phyloP scores from a whole-genome alignment of 2,888 invertebrate genomes.

The Prosapia bicincta region DNA sequence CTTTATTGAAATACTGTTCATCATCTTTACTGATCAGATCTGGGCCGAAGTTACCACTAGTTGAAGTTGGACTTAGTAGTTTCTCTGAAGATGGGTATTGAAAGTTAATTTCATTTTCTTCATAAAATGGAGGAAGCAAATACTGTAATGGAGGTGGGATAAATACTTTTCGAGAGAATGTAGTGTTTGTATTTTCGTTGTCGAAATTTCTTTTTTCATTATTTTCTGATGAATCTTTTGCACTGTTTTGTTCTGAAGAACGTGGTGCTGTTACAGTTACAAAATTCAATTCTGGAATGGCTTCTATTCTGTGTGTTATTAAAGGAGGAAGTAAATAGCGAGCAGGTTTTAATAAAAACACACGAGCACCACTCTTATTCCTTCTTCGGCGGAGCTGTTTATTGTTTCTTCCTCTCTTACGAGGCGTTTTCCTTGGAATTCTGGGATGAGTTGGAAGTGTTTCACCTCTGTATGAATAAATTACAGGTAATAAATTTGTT shows the following conservation, averaged over 20 bases:
- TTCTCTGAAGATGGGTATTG: not conserved
- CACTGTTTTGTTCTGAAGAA: too few species aligned
- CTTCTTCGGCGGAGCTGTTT: not conserved
- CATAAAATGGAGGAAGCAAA: constrained; percentile 15
- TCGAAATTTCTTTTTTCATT: not conserved
- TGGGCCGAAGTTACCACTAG: not conserved
- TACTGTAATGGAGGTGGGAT: constrained; percentile 17
- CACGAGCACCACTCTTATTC: not conserved
- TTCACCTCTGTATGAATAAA: not conserved
- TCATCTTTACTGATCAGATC: not conserved
- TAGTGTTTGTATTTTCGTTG: not conserved
- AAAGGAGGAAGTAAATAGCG: not conserved
- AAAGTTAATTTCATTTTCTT: constrained; percentile 9
- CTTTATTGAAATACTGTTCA: not conserved
- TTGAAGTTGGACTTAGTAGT: not conserved
- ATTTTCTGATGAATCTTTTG: not conserved
- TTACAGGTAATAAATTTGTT: not conserved
- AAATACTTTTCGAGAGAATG: not conserved
- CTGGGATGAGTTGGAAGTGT: constrained; percentile 18
- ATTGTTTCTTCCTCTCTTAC: not conserved
- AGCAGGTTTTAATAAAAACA: not conserved
- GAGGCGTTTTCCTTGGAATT: constrained; percentile 5
- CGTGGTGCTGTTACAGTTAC: not conserved
- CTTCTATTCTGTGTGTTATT: not conserved
- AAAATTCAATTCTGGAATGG: not conserved